Base-by-base conservation (phyloP, 1,140 invertebrate species). In the Polyergus mexicanus region DNA sequence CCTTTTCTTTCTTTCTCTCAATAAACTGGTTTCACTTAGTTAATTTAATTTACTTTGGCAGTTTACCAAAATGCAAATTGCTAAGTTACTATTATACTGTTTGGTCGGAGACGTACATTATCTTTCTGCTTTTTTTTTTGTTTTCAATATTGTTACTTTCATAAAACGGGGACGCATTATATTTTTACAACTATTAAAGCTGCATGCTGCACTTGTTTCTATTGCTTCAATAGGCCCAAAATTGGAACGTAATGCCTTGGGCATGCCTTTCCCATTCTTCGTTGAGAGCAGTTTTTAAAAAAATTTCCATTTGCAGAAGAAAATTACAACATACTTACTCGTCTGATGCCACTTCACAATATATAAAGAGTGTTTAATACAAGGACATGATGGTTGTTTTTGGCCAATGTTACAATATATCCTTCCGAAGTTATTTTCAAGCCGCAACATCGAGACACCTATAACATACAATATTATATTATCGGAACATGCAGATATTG, bases 331-430 rank as follows among this genome's bases (percentile, higher is more conserved):
- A 85, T 91, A 88, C 86, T 90, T 86, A 86, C 84, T 89, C 87
- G 85, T 92, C 91, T 93, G 90, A 86, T 68, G 86, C 92, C 91
- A 94, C 94, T 93, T 97, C 97, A 98, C 94, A 97, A 96, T 96
- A 99, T 98, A 96, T 98, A 99, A 91, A 99, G 96, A 60, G 98
- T 99, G 96, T 99, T 98, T 92, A 99, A 96, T 91, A 99, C 98
- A 94, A 99, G 97, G 90, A 99, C 98, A 95, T 99, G 98, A 95
- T 99, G 98, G 96, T 99, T 99, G 96, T 99, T 99, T 96, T 99
- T 99, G 92, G 99, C 99, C 94, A 99, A 95, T 74, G 99, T 99
- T 88, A 99, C 98, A 87, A 99, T 97, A 95, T 98, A 99, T 76
- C 98, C 99, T 96, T 99, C 98, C 6, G 98, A 98, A 62, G 98